Conservation (phyloP, 1,140 invertebrate genomes). For the Drosophila triauraria region DNA sequence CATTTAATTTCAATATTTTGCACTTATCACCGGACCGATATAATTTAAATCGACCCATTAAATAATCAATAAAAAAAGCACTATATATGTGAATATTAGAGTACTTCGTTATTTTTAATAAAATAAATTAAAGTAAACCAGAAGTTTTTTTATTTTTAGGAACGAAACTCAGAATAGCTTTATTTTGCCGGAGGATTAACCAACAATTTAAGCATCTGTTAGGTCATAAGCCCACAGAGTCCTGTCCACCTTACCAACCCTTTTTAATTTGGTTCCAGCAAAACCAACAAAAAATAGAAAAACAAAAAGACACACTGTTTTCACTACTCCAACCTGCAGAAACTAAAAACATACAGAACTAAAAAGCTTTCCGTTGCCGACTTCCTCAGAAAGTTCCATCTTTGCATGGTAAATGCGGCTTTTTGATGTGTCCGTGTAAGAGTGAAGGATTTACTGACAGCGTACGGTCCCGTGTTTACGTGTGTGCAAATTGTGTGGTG, state of each 20-base stretch:
- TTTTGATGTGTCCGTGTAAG: slow-evolving; percentile 56
- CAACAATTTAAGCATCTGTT: slow-evolving; percentile 1
- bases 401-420: slow-evolving; percentile 66
- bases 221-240: background rate
- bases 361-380: slow-evolving; percentile 57
- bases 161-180: background rate
- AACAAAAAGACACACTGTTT: slow-evolving; percentile 40
- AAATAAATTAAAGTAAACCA: background rate
- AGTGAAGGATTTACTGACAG: slow-evolving; percentile 32
- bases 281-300: slow-evolving; percentile 7
- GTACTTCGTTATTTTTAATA: background rate
- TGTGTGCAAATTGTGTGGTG: slow-evolving; percentile 30
- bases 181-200: slow-evolving; percentile 2
- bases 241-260: background rate
- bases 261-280: slow-evolving; percentile 35
- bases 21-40: slow-evolving; percentile 57
- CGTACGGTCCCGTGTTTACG: slow-evolving; percentile 9
- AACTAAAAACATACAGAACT: slow-evolving; percentile 49
- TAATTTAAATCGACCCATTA: slow-evolving; percentile 64
- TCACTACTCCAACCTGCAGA: slow-evolving; percentile 23
- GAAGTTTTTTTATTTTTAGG: background rate
- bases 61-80: slow-evolving; percentile 33
- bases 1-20: slow-evolving; percentile 78
- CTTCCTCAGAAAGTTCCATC: slow-evolving; percentile 59
- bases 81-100: slow-evolving; percentile 10